Evolutionary conservation across 2,888 invertebrate species (phyloP), one percentile per base, ranked within the genome.

Genomic region (Acanthopleura granulata): DNA sequence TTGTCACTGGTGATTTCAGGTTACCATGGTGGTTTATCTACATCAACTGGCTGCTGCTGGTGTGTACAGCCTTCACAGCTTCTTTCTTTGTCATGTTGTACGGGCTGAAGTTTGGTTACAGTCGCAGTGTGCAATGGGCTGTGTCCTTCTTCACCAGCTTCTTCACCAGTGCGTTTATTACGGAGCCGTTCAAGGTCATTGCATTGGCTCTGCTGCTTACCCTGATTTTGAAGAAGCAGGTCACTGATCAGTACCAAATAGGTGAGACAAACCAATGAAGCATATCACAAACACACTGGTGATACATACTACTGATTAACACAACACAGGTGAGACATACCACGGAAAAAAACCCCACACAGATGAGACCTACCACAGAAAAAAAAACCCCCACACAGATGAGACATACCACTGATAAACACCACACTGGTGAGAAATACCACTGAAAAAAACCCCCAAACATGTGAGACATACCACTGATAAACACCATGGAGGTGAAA

Each of bases 11-110:
- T 16, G 6, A 6, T n/a, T 71, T 18, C 79, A 87, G 86, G 72
- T 74, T 88, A 12, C 88, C 88, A n/a, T 86, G 86, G 87, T 87
- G 87, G 87, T 84, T 80, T 73, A 30, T 87, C 4, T 87, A 86
- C 78, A 77, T 87, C 25, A 78, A 83, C 70, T 88, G 87, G 86
- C 49, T 74, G 11, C 25, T 87, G 22, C 80, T 83, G 0, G 22
- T 84, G 11, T 14, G 74, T 12, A 77, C 78, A 11, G 80, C 82
- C n/a, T 0, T 86, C 15, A 72, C 82, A 14, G 83, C 78, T 15
- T 85, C 88, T 27, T 87, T 82, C 79, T 84, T 87, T 77, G 81
- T 86, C 66, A 86, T 87, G 84, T 75, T 88, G 75, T 88, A 87
- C 76, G 88, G 88, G 0, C 80, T 89, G 11, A 84, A 85, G 78